Conservation (phyloP, 2,888 invertebrate species). For the Hyposoter didymator region DNA sequence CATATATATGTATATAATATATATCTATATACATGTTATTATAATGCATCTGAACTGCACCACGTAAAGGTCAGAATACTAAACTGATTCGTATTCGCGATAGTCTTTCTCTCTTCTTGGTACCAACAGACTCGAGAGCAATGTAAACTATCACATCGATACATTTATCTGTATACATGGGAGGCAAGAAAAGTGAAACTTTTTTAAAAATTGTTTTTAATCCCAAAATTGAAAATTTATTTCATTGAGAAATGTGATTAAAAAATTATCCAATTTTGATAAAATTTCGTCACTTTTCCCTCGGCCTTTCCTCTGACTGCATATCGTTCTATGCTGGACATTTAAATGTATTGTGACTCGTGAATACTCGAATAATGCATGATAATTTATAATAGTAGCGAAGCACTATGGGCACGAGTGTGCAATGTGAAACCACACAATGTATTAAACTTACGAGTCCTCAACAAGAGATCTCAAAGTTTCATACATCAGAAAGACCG, state of each 20-base stretch:
- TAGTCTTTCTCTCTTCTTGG: constrained; percentile 42
- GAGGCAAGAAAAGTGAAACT: too few relatives aligned
- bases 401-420: constrained; percentile 6
- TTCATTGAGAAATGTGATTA: too few relatives aligned
- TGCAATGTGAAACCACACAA: background rate
- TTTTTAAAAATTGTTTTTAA: too few relatives aligned
- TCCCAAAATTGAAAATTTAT: too few relatives aligned
- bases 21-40: constrained; percentile 37
- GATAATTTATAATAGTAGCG: constrained; percentile 38
- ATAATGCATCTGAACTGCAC: constrained; percentile 53
- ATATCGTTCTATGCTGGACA: background rate
- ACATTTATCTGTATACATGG: background rate
- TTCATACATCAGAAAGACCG: constrained; percentile 38
- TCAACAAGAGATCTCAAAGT: constrained; percentile 51
- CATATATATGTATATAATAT: background rate
- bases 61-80: constrained; percentile 66
- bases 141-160: constrained; percentile 13
- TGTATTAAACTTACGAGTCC: constrained; percentile 13
- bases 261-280: too few relatives aligned
- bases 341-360: constrained; percentile 3
- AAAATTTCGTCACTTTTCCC: too few relatives aligned
- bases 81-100: constrained; percentile 64
- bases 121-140: constrained; percentile 33
- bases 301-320: too few relatives aligned
- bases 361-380: constrained; percentile 37